Evolutionary conservation across 2,797 vertebrate species (phyloP).

Genomic region (Pangasius macronema): DNA sequence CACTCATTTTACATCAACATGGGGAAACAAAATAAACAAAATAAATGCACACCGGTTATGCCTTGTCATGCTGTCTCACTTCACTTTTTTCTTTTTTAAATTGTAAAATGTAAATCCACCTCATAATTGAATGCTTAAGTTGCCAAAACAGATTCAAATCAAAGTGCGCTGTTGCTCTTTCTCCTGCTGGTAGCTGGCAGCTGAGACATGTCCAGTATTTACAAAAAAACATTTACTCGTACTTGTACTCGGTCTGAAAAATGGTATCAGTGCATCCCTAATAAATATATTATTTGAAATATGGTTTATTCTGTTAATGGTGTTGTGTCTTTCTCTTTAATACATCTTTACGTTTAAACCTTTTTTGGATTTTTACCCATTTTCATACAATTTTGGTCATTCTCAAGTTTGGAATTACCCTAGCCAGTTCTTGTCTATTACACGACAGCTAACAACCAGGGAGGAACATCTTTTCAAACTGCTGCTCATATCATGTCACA

Average conservation of each 20-base stretch:
- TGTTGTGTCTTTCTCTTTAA: not conserved
- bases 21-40: not conserved
- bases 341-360: not conserved
- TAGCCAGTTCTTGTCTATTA: not conserved
- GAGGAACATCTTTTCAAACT: not conserved
- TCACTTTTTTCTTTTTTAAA: not conserved
- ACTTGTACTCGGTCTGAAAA: not conserved
- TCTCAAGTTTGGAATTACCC: not conserved
- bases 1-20: not conserved
- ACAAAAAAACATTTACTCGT: no score
- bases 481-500: not conserved
- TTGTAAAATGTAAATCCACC: not conserved
- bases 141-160: not conserved
- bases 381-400: not conserved
- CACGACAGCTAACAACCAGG: not conserved
- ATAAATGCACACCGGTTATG: not conserved
- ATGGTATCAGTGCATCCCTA: not conserved
- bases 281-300: not conserved
- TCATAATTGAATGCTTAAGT: not conserved
- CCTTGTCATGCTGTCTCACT: no score
- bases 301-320: not conserved
- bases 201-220: no score
- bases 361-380: not conserved
- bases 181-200: not conserved
- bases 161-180: no score